Evolutionary conservation across 2,797 vertebrate genomes (phyloP), one percentile per base, ranked within the genome.

Genomic region (Danio choprae): DNA sequence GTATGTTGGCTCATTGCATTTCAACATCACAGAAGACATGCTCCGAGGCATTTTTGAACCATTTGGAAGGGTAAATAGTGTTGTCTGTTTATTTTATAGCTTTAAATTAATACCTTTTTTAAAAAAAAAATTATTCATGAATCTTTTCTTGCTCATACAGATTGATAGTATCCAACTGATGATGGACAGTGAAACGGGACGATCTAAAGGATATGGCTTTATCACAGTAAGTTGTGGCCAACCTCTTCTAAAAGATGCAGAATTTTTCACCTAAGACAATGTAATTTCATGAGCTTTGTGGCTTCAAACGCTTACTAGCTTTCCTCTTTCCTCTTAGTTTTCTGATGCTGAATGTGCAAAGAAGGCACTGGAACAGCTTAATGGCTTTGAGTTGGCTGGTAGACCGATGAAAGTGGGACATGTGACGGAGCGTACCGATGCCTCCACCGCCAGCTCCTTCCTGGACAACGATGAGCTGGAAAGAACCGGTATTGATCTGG

Each of bases 21-120:
- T 98, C 88, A 99, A 99, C 87, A 98, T 99, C 89, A 99, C 97
- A 0, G 97, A 98, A 89, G 97, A 98, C 85, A 99, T 99, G 97
- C 95, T 99, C 80, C 90, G 96, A 73, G 97, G 97, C 20, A 99
- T 99, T 84, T 99, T 99, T 85, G 97, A 98, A 79, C 97, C 97
- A 0, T 99, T 99, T 88, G 97, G 97, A 88, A 92, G 96, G 93
- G 97, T 98, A 85, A 91, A 75, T 20, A 5, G 0, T 38, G 15
- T 1, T 1, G 5, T 59, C 10, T 18, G 0, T 46, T 36, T 40
- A 36, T 58, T 58, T 41, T 8, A 18, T 58, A 4, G 41, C 16
- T 62, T 74, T 38, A 38, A 16, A 10, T 44, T 69, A 7, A 40
- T 6, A 11, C 4, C 13, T 18, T 22, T 22, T 40, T 0, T 65